phyloP scores from a whole-genome alignment of 2,113 vertebrate species.

The Nothoprocta pentlandii region DNA sequence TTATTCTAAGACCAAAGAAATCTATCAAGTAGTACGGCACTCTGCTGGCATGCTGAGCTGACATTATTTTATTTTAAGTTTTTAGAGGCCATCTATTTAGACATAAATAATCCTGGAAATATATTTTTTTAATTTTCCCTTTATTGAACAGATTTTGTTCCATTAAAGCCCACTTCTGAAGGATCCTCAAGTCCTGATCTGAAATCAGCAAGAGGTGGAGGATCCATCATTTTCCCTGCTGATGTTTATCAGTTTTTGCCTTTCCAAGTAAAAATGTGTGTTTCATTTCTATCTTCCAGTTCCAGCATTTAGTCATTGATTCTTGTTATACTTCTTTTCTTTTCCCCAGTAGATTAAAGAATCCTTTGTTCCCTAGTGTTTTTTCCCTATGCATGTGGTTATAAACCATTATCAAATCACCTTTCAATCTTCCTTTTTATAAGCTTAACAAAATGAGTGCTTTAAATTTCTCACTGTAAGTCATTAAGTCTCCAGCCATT shows the following conservation, averaged over 20 bases:
- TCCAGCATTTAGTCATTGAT: background rate
- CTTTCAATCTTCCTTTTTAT: constrained; percentile 57
- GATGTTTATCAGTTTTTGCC: background rate
- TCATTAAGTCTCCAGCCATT: constrained; percentile 36
- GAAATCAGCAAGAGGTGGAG: background rate
- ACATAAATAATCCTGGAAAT: background rate
- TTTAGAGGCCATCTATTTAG: background rate
- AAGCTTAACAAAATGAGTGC: constrained; percentile 43
- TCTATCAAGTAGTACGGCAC: background rate
- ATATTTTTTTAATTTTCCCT: background rate
- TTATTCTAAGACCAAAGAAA: background rate
- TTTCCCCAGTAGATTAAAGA: background rate
- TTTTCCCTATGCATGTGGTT: constrained; percentile 13
- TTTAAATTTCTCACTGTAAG: constrained; percentile 52
- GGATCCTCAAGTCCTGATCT: background rate
- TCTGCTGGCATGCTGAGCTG: background rate
- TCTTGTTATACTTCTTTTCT: background rate
- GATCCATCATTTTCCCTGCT: background rate
- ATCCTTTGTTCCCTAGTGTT: constrained; percentile 36
- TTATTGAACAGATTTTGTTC: background rate
- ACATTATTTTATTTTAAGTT: background rate
- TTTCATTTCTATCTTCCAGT: background rate
- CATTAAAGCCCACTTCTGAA: background rate
- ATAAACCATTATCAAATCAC: constrained; percentile 56
- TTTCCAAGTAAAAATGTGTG: background rate